Conservation (phyloP, 2,113 vertebrate species). For the Vombatus ursinus region DNA sequence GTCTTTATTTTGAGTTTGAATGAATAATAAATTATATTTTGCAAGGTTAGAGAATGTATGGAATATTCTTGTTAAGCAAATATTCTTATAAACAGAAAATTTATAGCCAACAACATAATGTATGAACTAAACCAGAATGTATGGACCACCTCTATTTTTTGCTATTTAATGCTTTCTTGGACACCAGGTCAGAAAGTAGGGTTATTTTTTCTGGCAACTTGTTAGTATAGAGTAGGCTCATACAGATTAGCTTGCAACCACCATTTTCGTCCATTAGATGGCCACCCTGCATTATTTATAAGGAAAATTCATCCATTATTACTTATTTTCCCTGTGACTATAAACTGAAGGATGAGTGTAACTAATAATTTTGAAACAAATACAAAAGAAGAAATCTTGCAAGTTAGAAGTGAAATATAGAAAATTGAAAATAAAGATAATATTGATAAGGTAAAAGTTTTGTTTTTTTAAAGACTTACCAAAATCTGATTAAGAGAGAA, state of each 20-base stretch:
- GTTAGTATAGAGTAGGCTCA: not conserved
- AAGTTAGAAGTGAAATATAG: not conserved
- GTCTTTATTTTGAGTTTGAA: conserved; percentile 38
- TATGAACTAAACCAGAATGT: not conserved
- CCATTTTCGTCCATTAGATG: not conserved
- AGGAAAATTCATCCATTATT: not conserved
- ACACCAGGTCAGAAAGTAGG: not conserved
- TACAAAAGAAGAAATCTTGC: not conserved
- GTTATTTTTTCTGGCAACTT: too few species aligned
- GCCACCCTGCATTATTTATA: not conserved
- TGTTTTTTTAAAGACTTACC: not conserved
- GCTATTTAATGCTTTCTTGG: not conserved
- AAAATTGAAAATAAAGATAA: not conserved
- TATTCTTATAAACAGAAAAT: not conserved
- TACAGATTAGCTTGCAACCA: not conserved
- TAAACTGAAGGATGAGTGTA: not conserved
- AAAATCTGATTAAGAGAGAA: not conserved
- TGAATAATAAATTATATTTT: not conserved
- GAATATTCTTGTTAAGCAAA: not conserved
- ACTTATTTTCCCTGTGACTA: not conserved
- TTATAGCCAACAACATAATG: not conserved
- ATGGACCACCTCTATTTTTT: not conserved
- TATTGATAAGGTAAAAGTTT: not conserved
- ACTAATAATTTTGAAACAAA: not conserved
- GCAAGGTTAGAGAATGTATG: not conserved